Evolutionary conservation across 2,888 invertebrate species (phyloP), one percentile per base, ranked within the genome.

Genomic region (Lithosia quadra): DNA sequence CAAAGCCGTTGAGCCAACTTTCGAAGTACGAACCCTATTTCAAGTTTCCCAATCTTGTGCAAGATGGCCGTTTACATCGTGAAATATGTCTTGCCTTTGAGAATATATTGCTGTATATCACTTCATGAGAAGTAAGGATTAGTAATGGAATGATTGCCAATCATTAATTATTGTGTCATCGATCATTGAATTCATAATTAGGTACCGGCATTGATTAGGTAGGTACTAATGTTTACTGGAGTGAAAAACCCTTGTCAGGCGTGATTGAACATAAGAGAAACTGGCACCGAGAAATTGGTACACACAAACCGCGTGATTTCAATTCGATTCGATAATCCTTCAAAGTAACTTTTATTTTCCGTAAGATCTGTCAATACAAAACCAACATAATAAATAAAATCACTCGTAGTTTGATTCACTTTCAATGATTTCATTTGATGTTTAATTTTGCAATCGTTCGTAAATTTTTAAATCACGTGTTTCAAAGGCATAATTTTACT

Each of bases 1-100:
- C 69, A 79, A 85, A 84, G 84, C 76, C 78, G 77, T 71, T 70
- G 72, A 63, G 64, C 75, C 74, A 69, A 84, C 74, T 80, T 75
- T 73, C 62, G 63, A 65, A 70, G 75, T 72, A 66, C 65, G 58
- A 64, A 58, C 59, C 71, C 64, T 71, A 66, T 78, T 79, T 78
- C 65, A 78, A 81, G 77, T 80, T 78, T 72, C 34, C 67, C 59
- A 64, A 73, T 73, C 66, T 72, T 73, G 70, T 67, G 58, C 22
- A 21, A 56, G 56, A 39, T 39, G 24, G 66, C 58, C 55, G 56
- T 65, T 62, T 68, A 65, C 49, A 56, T 64, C 21, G 64, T 62
- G 53, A 65, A 58, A 62, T 66, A 58, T 62, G n/a, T 63, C 68
- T 65, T 60, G 57, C 55, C 57, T 68, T 56, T 61, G n/a, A 53